Evolutionary conservation across 2,797 vertebrate species (phyloP).

Genomic region (Oreochromis mossambicus): DNA sequence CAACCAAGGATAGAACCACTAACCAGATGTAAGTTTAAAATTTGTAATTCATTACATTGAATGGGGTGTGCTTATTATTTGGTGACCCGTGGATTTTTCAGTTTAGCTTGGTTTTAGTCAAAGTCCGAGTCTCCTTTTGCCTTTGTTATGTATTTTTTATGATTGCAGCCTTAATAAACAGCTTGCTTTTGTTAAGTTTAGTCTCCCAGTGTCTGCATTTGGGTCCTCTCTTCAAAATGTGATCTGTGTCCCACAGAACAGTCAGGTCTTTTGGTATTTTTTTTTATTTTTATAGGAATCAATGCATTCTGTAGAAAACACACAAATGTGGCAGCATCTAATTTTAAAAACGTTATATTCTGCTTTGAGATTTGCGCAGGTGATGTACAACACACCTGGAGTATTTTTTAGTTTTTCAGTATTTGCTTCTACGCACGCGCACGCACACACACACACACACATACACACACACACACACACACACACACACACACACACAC

Average conservation of each 20-base stretch:
- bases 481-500: no score
- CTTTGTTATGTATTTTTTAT: background rate
- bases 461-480: no score
- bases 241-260: background rate
- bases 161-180: background rate
- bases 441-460: no score
- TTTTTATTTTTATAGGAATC: no score
- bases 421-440: no score
- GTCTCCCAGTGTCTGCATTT: rapidly evolving
- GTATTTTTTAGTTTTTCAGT: no score
- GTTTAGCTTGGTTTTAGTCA: background rate
- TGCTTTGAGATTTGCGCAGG: no score
- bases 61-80: rapidly evolving
- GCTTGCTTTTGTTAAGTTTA: background rate
- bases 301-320: no score
- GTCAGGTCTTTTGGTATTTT: no score
- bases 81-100: background rate
- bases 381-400: no score
- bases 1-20: background rate
- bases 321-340: no score
- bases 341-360: no score
- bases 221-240: background rate
- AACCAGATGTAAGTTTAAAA: background rate
- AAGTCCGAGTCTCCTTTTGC: background rate
- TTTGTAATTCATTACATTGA: background rate